A percentile compares a stretch with the other conserved stretches of the same genome.
phyloP scores from a whole-genome alignment of 2,888 invertebrate genomes.

The Acronicta psi region DNA sequence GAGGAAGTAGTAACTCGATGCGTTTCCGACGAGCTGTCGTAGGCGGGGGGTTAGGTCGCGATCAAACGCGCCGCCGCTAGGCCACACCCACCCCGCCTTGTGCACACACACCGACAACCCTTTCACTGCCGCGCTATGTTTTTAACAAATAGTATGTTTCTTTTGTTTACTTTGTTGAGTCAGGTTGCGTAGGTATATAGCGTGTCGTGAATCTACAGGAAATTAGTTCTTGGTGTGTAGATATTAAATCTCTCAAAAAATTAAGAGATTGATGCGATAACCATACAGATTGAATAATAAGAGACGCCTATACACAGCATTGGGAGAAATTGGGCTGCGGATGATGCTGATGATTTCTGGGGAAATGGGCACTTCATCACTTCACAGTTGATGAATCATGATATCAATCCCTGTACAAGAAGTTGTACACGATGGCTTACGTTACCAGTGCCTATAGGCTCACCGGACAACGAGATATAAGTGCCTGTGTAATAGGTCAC shows the following conservation, averaged over 20 bases:
- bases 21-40: constrained; percentile 58
- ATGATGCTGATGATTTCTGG: too few species aligned
- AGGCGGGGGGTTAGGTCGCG: constrained; percentile 57
- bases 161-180: constrained; percentile 58
- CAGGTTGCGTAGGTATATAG: constrained; percentile 53
- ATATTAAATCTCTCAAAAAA: constrained; percentile 2
- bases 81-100: constrained; percentile 52
- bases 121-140: constrained; percentile 46
- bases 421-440: too few species aligned
- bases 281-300: too few species aligned
- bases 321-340: too few species aligned
- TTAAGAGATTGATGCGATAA: neutral
- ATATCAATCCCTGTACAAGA: too few species aligned
- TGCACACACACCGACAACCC: constrained; percentile 50
- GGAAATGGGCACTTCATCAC: too few species aligned
- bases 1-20: constrained; percentile 66
- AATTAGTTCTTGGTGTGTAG: constrained; percentile 45
- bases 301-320: too few species aligned
- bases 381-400: too few species aligned
- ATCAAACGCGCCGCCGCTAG: constrained; percentile 54
- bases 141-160: constrained; percentile 38
- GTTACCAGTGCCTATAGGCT: too few species aligned
- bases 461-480: too few species aligned
- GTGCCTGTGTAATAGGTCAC: too few species aligned
- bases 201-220: constrained; percentile 27